These are phyloP conservation scores for Neomorphus geoffroyi DNA, from an alignment of 2,797 vertebrate genomes.

Conservation along the genomic window DNA sequence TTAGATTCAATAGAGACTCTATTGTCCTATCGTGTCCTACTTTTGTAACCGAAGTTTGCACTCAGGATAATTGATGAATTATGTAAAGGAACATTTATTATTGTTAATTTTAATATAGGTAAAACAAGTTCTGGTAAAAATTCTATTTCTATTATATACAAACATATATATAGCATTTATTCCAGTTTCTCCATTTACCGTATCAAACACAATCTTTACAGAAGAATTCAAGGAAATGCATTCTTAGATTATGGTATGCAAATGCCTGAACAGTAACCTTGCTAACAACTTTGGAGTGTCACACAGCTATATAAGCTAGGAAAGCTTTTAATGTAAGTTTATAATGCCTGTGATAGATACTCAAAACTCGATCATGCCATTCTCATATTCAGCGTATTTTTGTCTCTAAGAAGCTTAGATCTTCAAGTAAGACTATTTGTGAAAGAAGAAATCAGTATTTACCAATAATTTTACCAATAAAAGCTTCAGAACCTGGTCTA, in stretches of 20 bases:
- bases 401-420: background rate
- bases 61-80: background rate
- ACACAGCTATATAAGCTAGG: constrained; percentile 32
- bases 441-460: background rate
- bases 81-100: background rate
- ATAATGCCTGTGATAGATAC: background rate
- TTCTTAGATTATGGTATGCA: background rate
- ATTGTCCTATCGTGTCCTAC: background rate
- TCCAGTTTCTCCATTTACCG: constrained; percentile 26
- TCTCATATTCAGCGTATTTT: background rate
- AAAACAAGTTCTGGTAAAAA: background rate
- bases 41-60: background rate
- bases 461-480: background rate
- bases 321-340: background rate
- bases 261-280: constrained; percentile 8
- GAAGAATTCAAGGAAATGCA: constrained; percentile 17
- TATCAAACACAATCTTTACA: background rate
- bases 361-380: background rate
- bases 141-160: constrained; percentile 62
- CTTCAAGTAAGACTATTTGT: background rate
- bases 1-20: background rate
- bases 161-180: constrained; percentile 56
- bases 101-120: background rate
- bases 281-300: constrained; percentile 36
- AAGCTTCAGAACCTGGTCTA: background rate